phyloP scores from a whole-genome alignment of 2,888 invertebrate species.

The Drosophila anomalata region DNA sequence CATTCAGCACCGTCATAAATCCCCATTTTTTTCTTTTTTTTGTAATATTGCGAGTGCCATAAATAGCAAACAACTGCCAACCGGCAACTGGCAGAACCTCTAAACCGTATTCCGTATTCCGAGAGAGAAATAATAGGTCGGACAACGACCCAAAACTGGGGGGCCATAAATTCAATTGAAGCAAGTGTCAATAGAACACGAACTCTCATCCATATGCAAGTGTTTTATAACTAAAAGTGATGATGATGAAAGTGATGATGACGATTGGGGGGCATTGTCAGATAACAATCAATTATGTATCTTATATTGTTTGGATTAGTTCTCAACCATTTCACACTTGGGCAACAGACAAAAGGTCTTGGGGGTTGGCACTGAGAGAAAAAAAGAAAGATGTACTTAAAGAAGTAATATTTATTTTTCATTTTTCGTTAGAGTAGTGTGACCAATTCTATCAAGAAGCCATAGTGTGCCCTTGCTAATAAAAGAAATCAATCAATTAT shows the following conservation, averaged over 20 bases:
- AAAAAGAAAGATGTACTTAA: too few relatives aligned
- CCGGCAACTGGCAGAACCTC: slow-evolving; percentile 26
- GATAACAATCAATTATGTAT: slow-evolving; percentile 60
- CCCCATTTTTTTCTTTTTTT: slow-evolving; percentile 16
- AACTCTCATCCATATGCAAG: slow-evolving; percentile 42
- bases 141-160: slow-evolving; percentile 54
- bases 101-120: slow-evolving; percentile 3
- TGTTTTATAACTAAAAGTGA: slow-evolving; percentile 11
- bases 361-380: slow-evolving; percentile 6
- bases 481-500: too few relatives aligned
- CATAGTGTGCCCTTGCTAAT: too few relatives aligned
- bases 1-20: slow-evolving; percentile 32
- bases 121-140: slow-evolving; percentile 37
- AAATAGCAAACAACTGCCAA: slow-evolving; percentile 49
- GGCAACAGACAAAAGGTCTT: slow-evolving; percentile 11
- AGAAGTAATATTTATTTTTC: too few relatives aligned
- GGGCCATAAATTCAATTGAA: slow-evolving; percentile 59
- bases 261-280: slow-evolving; percentile 4
- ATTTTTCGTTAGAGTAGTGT: too few relatives aligned
- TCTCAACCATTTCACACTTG: slow-evolving; percentile 19
- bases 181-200: slow-evolving; percentile 65
- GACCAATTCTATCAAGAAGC: too few relatives aligned
- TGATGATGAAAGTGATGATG: slow-evolving; percentile 11
- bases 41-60: slow-evolving; percentile 39
- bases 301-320: slow-evolving; percentile 52